Evolutionary conservation across 2,797 vertebrate genomes (phyloP), one percentile per base, ranked within the genome.

Genomic region (Lophura swinhoii): DNA sequence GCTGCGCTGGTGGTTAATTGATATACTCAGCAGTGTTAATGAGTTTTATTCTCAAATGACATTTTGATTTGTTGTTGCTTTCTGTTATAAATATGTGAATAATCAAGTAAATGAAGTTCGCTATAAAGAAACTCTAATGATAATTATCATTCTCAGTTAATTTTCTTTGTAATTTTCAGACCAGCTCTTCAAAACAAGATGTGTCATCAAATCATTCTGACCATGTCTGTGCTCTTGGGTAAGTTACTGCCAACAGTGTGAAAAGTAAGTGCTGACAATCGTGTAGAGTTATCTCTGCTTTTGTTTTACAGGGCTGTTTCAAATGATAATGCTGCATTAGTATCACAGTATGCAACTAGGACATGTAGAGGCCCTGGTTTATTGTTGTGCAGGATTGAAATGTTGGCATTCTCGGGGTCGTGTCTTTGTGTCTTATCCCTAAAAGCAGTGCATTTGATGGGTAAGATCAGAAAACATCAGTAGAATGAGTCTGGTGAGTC

Each of bases 191-290:
- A 78, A 84, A 96, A 74, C 91, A 97, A 94, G 96, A 98, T 98
- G 98, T 80, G 12, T n/a, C 94, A 46, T 94, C 87, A 83, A 58
- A 97, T 92, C 62, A 35, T 96, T 88, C 93, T 68, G 77, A 41
- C 87, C 37, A 2, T 55, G 11, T 71, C 97, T 58, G 87, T 98
- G 64, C 91, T 96, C 0, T 91, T 95, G 90, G 97, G 98, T 98
- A 96, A 98, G 97, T 96, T 56, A 33, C 53, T 68, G 41, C 12
- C 23, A 77, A 21, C 85, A 59, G 43, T 91, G 83, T 74, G 35
- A 71, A 68, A 39, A 83, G 4, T 1, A 33, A n/a, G 5, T n/a
- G 15, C 13, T 62, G 33, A 31, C 33, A 75, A 29, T 59, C 3
- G 6, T 8, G 7, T 26, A 29, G 59, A n/a, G 28, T 37, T 43